Base-by-base conservation (phyloP, 1,140 invertebrate genomes). In the Papilio dardanus region DNA sequence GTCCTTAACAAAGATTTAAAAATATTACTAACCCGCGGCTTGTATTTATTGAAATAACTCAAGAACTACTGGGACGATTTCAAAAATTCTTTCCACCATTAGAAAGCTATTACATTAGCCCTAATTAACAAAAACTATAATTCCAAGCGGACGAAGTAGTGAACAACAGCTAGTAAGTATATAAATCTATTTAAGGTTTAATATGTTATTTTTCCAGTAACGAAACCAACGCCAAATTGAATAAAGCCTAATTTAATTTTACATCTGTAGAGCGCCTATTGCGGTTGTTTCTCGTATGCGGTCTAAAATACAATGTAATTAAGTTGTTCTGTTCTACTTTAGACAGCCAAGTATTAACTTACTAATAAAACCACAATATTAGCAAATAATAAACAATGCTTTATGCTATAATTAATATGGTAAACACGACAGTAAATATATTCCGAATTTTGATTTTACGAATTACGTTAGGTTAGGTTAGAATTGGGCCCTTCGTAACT, bases 331-430 rank as follows among this genome's bases (percentile, higher is more conserved):
- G 7, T 58, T 14, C 54, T 28, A 58, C 21, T 58, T 28, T 24
- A 58, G 21, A 24, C 19, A 10, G 46, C 46, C 46, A 19, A 58
- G 7, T 28, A 58, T 24, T 58, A 58, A 58, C 21, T 58, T 28
- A 58, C 54, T 58, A 50, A 50, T 3, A 50, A 58, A 24, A 58
- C 54, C 54, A 58, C 54, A 58, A 58, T 24, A 58, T 58, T 58
- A 58, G 54, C 54, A 12, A 24, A 24, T 58, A 58, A 58, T 58
- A 28, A 58, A 58, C 8, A 28, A 12, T 58, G 21, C 28, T 58
- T 12, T 28, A 58, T 24, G 54, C 10, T 28, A 10, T 2, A 58
- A 12, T 7, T 37, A 5, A 7, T 35, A 7, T 35, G 10, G 10
- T 35, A 35, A 35, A 35, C n/a, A 0, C 33, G 33, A 35, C 1